Evolutionary conservation across 2,797 vertebrate species (phyloP).

Genomic region (Gambelia wislizenii): DNA sequence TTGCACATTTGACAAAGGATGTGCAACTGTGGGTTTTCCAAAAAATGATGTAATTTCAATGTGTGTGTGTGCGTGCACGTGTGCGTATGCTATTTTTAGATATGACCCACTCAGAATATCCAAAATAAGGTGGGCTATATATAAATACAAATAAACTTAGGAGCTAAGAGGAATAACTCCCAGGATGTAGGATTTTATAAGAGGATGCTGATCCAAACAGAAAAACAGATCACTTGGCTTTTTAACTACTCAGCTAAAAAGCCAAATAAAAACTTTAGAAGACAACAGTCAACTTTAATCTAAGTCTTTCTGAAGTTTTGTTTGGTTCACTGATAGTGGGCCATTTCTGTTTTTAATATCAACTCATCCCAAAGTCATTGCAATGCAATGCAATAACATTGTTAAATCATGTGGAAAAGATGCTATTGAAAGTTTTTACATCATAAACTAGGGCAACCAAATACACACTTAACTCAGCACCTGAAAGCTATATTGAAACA

Average conservation of each 20-base stretch:
- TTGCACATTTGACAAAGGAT: background rate
- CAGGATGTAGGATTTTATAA: background rate
- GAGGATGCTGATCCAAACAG: background rate
- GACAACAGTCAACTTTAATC: background rate
- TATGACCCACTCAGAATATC: background rate
- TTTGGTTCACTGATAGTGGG: background rate
- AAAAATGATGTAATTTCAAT: background rate
- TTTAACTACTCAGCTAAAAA: too few relatives aligned
- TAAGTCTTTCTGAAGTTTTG: background rate
- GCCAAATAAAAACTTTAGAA: background rate
- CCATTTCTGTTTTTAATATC: background rate
- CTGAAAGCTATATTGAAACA: background rate
- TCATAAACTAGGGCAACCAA: background rate
- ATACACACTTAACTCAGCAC: background rate
- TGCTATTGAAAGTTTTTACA: background rate
- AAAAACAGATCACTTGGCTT: background rate
- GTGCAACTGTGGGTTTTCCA: background rate
- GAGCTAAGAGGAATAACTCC: background rate
- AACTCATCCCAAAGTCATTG: background rate
- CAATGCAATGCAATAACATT: background rate
- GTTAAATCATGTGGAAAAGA: background rate
- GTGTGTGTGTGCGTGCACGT: background rate
- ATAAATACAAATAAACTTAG: background rate
- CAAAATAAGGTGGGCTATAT: background rate
- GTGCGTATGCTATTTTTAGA: background rate